phyloP scores from a whole-genome alignment of 2,888 invertebrate species.

The Frankliniella intonsa region DNA sequence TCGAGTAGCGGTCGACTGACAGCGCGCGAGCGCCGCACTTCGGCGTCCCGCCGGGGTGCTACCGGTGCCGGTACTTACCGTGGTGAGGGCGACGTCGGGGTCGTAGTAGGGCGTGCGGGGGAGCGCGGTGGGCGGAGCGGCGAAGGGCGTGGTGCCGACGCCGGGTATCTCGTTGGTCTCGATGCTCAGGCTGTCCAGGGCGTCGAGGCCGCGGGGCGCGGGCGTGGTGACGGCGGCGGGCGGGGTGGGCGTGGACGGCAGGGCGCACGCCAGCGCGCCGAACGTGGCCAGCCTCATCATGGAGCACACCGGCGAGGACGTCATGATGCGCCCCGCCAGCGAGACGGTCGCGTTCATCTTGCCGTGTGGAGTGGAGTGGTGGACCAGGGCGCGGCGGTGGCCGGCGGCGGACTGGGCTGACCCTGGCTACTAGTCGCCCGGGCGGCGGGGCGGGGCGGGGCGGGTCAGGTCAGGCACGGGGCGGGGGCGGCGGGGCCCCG shows the following conservation, averaged over 20 bases:
- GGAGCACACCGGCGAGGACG: constrained; percentile 11
- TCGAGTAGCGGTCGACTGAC: too few relatives aligned
- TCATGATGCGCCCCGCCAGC: constrained; percentile 9
- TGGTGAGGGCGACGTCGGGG: not conserved
- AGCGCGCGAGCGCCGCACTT: not conserved
- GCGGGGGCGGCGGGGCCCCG: too few relatives aligned
- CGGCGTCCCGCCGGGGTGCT: not conserved
- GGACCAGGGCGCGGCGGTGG: not conserved
- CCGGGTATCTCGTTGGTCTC: constrained; percentile 21
- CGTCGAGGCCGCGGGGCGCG: not conserved
- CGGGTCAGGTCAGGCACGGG: too few relatives aligned
- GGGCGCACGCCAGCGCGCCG: not conserved
- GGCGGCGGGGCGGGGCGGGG: too few relatives aligned
- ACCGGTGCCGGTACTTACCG: not conserved
- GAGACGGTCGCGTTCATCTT: constrained; percentile 16
- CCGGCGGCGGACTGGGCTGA: too few relatives aligned
- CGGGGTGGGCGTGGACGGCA: constrained; percentile 22
- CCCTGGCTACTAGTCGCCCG: too few relatives aligned
- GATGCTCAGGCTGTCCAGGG: not conserved
- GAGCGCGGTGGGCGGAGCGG: not conserved
- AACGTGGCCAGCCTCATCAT: constrained; percentile 21
- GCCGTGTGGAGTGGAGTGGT: not conserved
- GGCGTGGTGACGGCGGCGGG: constrained; percentile 9
- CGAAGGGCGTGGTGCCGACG: not conserved
- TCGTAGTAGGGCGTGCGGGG: not conserved